Conservation (phyloP, 2,113 vertebrate genomes). For the Ptilorrhoa leucosticta region DNA sequence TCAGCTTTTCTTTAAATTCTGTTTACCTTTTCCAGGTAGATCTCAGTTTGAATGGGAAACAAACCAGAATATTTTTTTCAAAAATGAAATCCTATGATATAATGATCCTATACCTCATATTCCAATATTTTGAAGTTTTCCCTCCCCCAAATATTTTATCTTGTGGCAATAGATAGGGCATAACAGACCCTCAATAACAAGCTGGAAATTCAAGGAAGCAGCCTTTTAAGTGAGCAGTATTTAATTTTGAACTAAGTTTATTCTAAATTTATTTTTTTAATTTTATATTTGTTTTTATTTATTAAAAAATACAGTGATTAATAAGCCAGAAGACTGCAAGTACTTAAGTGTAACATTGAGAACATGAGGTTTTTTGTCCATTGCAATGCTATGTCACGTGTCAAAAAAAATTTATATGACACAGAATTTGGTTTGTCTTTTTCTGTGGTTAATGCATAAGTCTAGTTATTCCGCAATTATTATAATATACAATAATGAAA, state of each 20-base stretch:
- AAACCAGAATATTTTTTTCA: background rate
- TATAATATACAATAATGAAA: conserved; percentile 46
- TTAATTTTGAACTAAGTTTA: background rate
- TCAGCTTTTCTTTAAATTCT: background rate
- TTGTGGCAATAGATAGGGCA: background rate
- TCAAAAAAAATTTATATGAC: background rate
- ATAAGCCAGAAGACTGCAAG: background rate
- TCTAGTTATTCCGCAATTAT: conserved; percentile 26
- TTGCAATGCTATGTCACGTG: background rate
- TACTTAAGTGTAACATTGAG: background rate
- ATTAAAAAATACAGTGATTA: background rate
- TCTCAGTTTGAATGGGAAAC: background rate
- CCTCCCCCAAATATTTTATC: background rate
- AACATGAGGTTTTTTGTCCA: background rate
- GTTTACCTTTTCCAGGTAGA: background rate
- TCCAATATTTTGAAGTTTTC: background rate
- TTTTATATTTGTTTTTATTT: background rate
- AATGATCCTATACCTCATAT: background rate
- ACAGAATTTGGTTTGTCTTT: background rate
- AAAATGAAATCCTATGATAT: too few species aligned
- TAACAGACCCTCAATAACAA: background rate
- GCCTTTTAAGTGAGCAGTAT: background rate
- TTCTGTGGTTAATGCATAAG: background rate
- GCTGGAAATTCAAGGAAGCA: background rate
- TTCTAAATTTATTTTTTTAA: background rate